phyloP scores from a whole-genome alignment of 2,888 invertebrate species.

The Amblyjoppa proteus region DNA sequence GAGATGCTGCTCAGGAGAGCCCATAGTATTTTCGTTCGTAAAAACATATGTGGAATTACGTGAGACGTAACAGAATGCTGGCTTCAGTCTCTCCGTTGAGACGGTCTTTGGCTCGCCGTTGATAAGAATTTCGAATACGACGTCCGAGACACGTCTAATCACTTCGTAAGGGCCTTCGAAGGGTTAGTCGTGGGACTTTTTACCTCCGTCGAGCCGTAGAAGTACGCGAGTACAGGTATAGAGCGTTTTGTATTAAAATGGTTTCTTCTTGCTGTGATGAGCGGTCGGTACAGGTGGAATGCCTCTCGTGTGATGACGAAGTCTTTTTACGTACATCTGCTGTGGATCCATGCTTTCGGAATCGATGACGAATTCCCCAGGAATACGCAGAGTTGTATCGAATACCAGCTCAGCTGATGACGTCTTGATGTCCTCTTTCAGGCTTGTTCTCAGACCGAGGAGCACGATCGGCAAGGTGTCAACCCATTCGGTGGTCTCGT shows the following conservation, averaged over 20 bases:
- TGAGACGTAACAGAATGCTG: constrained; percentile 43
- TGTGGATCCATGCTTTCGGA: constrained; percentile 21
- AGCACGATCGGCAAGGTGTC: constrained; percentile 59
- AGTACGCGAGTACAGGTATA: constrained; percentile 61
- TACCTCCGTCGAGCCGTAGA: constrained; percentile 46
- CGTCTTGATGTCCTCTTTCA: constrained; percentile 65
- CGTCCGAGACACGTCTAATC: constrained; percentile 55
- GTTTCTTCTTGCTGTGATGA: constrained; percentile 42
- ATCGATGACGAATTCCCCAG: constrained; percentile 39
- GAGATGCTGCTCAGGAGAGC: too few species aligned
- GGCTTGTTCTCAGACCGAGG: constrained; percentile 57
- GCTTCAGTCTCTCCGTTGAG: constrained; percentile 70
- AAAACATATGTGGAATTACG: too few species aligned
- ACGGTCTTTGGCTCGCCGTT: constrained; percentile 59
- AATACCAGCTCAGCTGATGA: constrained; percentile 62
- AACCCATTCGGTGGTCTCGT: constrained; percentile 37
- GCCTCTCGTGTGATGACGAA: constrained; percentile 49
- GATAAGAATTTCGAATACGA: constrained; percentile 61
- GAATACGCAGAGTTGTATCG: constrained; percentile 39
- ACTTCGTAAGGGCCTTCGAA: constrained; percentile 72
- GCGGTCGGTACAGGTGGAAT: constrained; percentile 48
- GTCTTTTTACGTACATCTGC: constrained; percentile 33
- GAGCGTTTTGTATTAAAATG: constrained; percentile 22
- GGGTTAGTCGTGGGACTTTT: constrained; percentile 60
- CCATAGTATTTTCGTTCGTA: too few species aligned